Percentiles rank a stretch among this genome's conserved stretches.
These are phyloP conservation scores for Chelonoidis abingdonii DNA, from an alignment of 2,113 vertebrate genomes.

Conservation along the genomic window DNA sequence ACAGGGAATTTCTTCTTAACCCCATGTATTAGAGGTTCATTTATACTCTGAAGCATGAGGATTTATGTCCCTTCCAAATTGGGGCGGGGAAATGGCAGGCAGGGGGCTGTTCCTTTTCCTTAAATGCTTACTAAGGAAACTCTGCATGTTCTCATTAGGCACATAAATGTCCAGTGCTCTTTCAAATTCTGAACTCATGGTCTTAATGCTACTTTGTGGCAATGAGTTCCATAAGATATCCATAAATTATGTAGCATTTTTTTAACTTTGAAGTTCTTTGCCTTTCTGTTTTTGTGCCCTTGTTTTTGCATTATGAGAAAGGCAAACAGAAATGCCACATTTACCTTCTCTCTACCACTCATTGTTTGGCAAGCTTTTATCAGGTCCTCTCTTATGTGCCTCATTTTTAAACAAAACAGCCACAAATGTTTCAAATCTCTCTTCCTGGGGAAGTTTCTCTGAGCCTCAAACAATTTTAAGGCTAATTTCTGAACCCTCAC, in stretches of 20 bases:
- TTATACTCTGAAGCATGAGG: too few species aligned
- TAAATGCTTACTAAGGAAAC: background rate
- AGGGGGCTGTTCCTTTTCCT: background rate
- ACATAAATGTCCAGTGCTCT: background rate
- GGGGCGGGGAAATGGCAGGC: too few species aligned
- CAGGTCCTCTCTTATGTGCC: slow-evolving; percentile 22
- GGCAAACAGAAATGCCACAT: background rate
- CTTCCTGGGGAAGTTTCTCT: slow-evolving; percentile 47
- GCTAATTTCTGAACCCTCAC: slow-evolving; percentile 56
- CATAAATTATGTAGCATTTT: too few species aligned
- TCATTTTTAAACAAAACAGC: slow-evolving; percentile 57
- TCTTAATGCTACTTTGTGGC: background rate
- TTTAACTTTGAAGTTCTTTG: too few species aligned
- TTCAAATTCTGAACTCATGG: background rate
- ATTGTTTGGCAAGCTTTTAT: slow-evolving; percentile 2
- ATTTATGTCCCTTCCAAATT: background rate
- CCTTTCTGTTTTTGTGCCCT: too few species aligned
- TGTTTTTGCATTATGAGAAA: background rate
- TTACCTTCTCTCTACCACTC: background rate
- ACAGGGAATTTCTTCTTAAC: too few species aligned
- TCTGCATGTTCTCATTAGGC: background rate
- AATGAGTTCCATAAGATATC: background rate
- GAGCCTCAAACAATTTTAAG: slow-evolving; percentile 63
- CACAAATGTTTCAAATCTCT: slow-evolving; percentile 64
- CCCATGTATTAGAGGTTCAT: too few species aligned